These are phyloP conservation scores for Coturnix japonica DNA, from an alignment of 2,113 vertebrate species.

Conservation along the genomic window DNA sequence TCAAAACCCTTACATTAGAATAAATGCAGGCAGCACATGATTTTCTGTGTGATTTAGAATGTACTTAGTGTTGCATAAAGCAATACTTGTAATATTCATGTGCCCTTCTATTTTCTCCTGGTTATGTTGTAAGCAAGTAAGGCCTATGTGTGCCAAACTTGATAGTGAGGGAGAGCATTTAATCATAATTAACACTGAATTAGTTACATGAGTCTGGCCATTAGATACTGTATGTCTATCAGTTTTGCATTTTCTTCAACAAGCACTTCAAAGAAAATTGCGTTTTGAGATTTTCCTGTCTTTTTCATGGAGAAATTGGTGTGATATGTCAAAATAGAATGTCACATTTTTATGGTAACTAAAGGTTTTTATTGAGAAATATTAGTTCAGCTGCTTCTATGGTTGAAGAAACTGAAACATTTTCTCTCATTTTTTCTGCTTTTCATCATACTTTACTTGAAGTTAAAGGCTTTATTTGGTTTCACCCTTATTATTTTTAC, in stretches of 20 bases:
- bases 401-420: not conserved
- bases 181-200: not conserved
- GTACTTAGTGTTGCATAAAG: not conserved
- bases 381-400: not conserved
- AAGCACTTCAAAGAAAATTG: not conserved
- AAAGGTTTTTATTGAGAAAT: slow-evolving; percentile 16
- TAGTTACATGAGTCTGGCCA: not conserved
- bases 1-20: slow-evolving; percentile 13
- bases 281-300: not conserved
- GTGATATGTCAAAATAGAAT: not conserved
- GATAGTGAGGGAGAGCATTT: not conserved
- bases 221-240: not conserved
- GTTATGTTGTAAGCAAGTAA: not conserved
- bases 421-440: not conserved
- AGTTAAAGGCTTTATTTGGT: not conserved
- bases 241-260: not conserved
- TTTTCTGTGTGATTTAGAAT: not conserved
- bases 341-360: not conserved
- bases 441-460: not conserved
- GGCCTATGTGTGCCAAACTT: not conserved
- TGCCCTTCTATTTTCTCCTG: not conserved
- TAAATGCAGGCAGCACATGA: slow-evolving; percentile 22
- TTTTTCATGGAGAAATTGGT: not conserved
- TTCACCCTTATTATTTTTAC: not conserved
- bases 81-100: not conserved